Percentiles rank a stretch among this genome's conserved stretches.
These are phyloP conservation scores for Diadophis punctatus DNA, from an alignment of 2,113 vertebrate genomes.

Conservation along the genomic window DNA sequence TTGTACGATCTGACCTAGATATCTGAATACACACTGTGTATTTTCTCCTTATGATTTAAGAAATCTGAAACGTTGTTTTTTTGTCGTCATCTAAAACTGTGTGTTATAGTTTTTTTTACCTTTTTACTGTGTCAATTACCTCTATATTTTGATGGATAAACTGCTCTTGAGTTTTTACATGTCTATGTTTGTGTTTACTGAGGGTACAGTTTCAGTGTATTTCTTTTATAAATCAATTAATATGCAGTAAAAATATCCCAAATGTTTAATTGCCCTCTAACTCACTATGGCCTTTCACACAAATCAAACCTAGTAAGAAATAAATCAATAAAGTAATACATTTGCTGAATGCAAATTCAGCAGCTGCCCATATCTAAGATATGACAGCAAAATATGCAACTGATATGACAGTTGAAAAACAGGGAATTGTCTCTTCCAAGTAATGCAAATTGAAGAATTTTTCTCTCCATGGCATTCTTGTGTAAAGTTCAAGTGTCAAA, in stretches of 20 bases:
- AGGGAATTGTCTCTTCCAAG: background rate
- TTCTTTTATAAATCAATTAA: background rate
- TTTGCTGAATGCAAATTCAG: background rate
- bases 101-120: too few species aligned
- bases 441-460: constrained; percentile 1
- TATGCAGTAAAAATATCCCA: background rate
- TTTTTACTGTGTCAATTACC: too few species aligned
- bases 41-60: background rate
- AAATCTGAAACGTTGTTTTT: background rate
- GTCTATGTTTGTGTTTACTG: background rate
- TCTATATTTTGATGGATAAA: background rate
- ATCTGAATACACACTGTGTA: background rate
- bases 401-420: constrained; percentile 27
- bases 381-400: constrained; percentile 20
- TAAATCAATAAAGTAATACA: background rate
- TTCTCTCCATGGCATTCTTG: constrained; percentile 38
- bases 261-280: background rate
- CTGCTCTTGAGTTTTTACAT: background rate
- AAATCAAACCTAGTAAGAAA: background rate
- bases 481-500: constrained; percentile 62
- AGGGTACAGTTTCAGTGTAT: background rate
- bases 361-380: background rate
- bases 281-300: background rate
- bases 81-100: background rate
- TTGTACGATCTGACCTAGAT: background rate